Evolutionary conservation across 1,140 invertebrate species (phyloP), one percentile per base, ranked within the genome.

Genomic region (Drosophila nannoptera): DNA sequence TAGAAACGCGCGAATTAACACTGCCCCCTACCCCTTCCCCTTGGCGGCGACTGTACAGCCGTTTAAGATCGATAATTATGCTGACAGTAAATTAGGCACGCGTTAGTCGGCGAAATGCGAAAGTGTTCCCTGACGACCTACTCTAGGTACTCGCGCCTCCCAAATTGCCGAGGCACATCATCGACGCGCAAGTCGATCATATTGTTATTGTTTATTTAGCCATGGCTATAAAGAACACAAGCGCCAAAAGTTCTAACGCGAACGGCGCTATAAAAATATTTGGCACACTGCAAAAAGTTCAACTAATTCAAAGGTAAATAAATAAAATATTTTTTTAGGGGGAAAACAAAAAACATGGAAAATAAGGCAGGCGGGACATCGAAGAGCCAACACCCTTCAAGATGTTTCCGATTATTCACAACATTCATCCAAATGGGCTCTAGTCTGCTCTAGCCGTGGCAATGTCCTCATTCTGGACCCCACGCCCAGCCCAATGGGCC

Each of bases 221-320:
- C 53, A 46, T 16, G 56, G 52, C 55, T 46, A 76, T 69, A 67
- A 81, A 77, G 54, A 61, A 77, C 58, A 58, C 49, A 62, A 66
- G 69, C 60, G 80, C 65, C 12, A 77, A 69, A 61, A 78, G 62
- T 86, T 83, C 81, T 77, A 77, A 74, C 76, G 76, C 80, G 62
- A 84, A 65, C 61, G 31, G 53, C 60, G 56, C 45, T 49, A 80
- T 86, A 84, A 83, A 84, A 75, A 53, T 61, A 75, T 84, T 69
- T 83, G 74, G 71, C 67, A 43, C 78, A 45, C 58, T 52, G 60
- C 38, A 54, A 50, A 68, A 63, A 36, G 42, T 59, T 55, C 60
- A 76, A 73, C 69, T 76, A 70, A 74, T 70, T 62, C 46, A 62
- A 62, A 81, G 71, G 63, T 71, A 84, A 84, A 80, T 80, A 84